These are phyloP conservation scores for Prochilodus magdalenae DNA, from an alignment of 2,113 vertebrate species.

Conservation along the genomic window DNA sequence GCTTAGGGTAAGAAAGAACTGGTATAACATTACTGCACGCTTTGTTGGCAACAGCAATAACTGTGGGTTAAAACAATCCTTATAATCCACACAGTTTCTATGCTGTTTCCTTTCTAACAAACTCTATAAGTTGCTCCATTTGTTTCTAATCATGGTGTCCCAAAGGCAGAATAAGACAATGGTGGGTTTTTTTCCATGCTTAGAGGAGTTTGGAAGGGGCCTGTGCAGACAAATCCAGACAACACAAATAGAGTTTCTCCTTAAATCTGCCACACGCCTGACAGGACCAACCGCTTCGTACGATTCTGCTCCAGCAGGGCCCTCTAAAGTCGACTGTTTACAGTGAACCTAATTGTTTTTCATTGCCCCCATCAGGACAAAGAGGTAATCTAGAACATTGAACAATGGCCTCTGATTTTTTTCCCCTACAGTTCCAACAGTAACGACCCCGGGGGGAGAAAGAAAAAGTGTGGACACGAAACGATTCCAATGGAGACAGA, in stretches of 20 bases:
- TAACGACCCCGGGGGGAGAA: neutral
- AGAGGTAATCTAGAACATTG: constrained; percentile 6
- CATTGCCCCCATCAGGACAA: neutral
- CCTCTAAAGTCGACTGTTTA: constrained; percentile 31
- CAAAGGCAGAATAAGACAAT: constrained; percentile 41
- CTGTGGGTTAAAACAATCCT: neutral
- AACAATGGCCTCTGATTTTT: neutral
- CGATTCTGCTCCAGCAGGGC: constrained; percentile 16
- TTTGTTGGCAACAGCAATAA: neutral
- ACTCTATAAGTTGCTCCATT: constrained; percentile 19
- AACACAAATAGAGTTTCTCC: constrained; percentile 39
- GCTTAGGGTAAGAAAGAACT: neutral
- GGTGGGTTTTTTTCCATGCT: neutral
- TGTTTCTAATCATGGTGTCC: constrained; percentile 45
- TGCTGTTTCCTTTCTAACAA: constrained; percentile 7
- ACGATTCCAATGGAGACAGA: neutral
- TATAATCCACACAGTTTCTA: constrained; percentile 1
- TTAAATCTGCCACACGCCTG: constrained; percentile 30
- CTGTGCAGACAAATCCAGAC: constrained; percentile 41
- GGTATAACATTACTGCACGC: neutral
- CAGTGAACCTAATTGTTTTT: constrained; percentile 34
- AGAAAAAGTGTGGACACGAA: neutral
- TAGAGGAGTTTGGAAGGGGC: constrained; percentile 24
- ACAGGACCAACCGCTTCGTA: constrained; percentile 24
- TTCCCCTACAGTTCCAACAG: neutral